Base-by-base conservation (phyloP, 2,113 vertebrate genomes). In the Saimiri boliviensis region DNA sequence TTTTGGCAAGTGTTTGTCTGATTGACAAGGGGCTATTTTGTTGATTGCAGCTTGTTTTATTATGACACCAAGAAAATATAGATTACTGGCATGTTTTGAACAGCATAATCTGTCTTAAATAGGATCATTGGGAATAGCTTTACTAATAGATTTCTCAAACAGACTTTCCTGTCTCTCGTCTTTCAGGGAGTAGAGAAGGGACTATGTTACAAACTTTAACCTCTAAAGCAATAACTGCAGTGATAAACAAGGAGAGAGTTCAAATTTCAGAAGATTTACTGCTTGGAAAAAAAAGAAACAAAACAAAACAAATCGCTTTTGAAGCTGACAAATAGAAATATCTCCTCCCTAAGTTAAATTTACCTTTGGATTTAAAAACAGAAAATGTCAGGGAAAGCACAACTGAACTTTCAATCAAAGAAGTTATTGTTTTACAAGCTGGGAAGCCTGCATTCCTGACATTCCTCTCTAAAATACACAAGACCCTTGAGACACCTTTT, bases 321-420 rank as follows among this genome's bases (percentile, higher is more conserved):
- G 88, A 94, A 97, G 79, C 83, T n/a, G 56, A 84, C 91, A 97
- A 95, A 97, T 85, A 94, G 81, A 95, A 96, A 86, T 77, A 93
- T 60, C 77, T 94, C 86, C 68, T 88, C 77, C 73, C 89, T 91
- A 89, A 92, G 91, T 96, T 97, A 97, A 97, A 96, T 96, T 97
- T 98, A 96, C 95, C 95, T 98, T 98, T 97, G 93, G 95, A 95
- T 97, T 96, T 95, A 85, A 97, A 98, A 97, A 93, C 95, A 97
- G 91, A 96, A 95, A 96, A 96, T 49, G 17, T 66, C 79, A 83
- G 82, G 77, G 81, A 85, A 91, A 96, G 88, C 70, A 40, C 81
- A 88, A 94, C 40, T 77, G 81, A 95, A 80, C 13, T 74, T 94
- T 86, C 93, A 96, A 45, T 96, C 93, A 97, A 97, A 96, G 97